Percentiles rank a stretch among this genome's conserved stretches.
These are phyloP conservation scores for Semaprochilodus insignis DNA, from an alignment of 2,797 vertebrate genomes.

Conservation along the genomic window DNA sequence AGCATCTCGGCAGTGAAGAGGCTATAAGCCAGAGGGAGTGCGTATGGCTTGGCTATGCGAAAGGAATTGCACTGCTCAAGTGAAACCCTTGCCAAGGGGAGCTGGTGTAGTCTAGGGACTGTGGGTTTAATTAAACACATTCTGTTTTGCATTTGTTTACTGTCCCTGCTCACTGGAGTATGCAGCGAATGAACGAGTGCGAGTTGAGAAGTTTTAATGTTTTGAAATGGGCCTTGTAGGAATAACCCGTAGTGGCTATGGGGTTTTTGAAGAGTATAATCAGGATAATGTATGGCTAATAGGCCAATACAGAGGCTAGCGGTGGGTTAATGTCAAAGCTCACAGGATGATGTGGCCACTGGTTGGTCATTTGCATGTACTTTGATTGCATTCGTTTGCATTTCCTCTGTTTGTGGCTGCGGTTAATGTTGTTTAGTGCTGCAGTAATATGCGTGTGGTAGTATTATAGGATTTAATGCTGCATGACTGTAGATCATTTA, in stretches of 20 bases:
- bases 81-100: constrained; percentile 7
- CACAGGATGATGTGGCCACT: not conserved
- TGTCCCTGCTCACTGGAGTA: not conserved
- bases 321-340: not conserved
- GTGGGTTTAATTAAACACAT: constrained; percentile 15
- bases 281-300: no score
- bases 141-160: constrained; percentile 15
- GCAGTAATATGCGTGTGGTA: not conserved
- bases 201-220: not conserved
- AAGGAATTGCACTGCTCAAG: constrained; percentile 42
- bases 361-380: not conserved
- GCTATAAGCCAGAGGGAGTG: not conserved
- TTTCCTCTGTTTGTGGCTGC: constrained; percentile 4
- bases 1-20: constrained; percentile 9
- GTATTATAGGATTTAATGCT: not conserved
- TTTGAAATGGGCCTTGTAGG: not conserved
- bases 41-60: constrained; percentile 15
- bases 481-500: not conserved
- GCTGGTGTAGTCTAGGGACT: constrained; percentile 3
- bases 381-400: not conserved
- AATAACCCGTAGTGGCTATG: not conserved
- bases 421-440: not conserved
- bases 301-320: no score
- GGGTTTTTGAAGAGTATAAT: not conserved
- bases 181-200: not conserved